These are phyloP conservation scores for Oriolus oriolus DNA, from an alignment of 2,113 vertebrate genomes.

Conservation along the genomic window DNA sequence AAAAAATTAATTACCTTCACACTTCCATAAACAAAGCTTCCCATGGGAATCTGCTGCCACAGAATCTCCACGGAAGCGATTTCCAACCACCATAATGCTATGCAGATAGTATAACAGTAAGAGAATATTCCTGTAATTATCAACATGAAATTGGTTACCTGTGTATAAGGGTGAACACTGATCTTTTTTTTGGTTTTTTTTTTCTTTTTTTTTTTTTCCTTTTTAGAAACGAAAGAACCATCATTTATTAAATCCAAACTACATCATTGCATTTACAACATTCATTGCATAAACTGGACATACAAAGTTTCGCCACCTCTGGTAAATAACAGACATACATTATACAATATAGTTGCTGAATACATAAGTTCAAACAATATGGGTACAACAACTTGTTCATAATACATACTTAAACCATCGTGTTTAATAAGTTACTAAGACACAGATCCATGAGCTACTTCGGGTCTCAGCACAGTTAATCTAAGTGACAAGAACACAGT, in stretches of 20 bases:
- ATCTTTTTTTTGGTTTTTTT: not conserved
- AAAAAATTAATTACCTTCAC: constrained; percentile 57
- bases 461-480: constrained; percentile 72
- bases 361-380: constrained; percentile 66
- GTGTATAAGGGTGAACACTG: constrained; percentile 70
- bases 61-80: constrained; percentile 31
- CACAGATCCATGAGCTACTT: constrained; percentile 72
- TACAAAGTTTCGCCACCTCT: constrained; percentile 81
- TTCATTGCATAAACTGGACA: constrained; percentile 85
- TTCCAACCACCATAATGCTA: constrained; percentile 25
- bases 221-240: constrained; percentile 77
- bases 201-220: constrained; percentile 23
- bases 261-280: constrained; percentile 86
- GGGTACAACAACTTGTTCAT: constrained; percentile 66
- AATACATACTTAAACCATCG: constrained; percentile 57
- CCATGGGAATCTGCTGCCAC: constrained; percentile 12
- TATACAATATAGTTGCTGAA: constrained; percentile 70
- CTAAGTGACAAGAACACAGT: constrained; percentile 79
- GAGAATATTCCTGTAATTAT: constrained; percentile 45
- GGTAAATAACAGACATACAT: constrained; percentile 72
- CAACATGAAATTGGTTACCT: constrained; percentile 53
- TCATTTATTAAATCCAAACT: constrained; percentile 86
- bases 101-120: constrained; percentile 45
- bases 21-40: constrained; percentile 10
- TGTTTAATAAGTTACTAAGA: constrained; percentile 61